These are phyloP conservation scores for Miniopterus natalensis DNA, from an alignment of 2,113 vertebrate species.

Conservation along the genomic window DNA sequence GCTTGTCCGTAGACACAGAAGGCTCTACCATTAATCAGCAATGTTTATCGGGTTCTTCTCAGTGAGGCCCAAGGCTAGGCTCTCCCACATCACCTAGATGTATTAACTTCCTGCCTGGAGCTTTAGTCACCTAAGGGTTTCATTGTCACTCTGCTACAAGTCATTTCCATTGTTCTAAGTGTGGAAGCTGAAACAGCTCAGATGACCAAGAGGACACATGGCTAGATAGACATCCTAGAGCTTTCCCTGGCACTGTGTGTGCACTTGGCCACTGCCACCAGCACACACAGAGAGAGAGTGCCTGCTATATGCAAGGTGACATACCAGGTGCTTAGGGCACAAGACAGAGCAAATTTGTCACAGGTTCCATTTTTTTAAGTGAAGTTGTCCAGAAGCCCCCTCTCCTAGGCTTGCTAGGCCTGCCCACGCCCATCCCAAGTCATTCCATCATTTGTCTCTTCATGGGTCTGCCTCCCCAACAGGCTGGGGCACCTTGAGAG, in stretches of 20 bases:
- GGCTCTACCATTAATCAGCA: neutral
- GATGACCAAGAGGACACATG: neutral
- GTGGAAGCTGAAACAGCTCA: neutral
- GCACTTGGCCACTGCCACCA: neutral
- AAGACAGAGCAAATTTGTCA: neutral
- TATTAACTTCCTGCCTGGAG: neutral
- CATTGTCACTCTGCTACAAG: neutral
- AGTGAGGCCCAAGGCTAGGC: neutral
- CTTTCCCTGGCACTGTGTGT: neutral
- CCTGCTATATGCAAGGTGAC: neutral
- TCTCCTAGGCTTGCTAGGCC: neutral
- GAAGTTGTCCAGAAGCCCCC: neutral
- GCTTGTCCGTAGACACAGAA: neutral
- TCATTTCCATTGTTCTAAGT: neutral
- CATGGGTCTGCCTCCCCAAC: neutral
- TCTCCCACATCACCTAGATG: neutral
- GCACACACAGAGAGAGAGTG: neutral
- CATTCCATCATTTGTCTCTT: neutral
- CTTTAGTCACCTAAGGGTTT: neutral
- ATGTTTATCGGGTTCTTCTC: neutral
- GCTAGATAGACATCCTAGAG: neutral
- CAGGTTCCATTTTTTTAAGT: neutral
- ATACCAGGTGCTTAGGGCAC: neutral
- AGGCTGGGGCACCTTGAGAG: neutral
- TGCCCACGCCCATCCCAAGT: neutral